phyloP scores from a whole-genome alignment of 2,113 vertebrate species.

The Entomyzon cyanotis region DNA sequence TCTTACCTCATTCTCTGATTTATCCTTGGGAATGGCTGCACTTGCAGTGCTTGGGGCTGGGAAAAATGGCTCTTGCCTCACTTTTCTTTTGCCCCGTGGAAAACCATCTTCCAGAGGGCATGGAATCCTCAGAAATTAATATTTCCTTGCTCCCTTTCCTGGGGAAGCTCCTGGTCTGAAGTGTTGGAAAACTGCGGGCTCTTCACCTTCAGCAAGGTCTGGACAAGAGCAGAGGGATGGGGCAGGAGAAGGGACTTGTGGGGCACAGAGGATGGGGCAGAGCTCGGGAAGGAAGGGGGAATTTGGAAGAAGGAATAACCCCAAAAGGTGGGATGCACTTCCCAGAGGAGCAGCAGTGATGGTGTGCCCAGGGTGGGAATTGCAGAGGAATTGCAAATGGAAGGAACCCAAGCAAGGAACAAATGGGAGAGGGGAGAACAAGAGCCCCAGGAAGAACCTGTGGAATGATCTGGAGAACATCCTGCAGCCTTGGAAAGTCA shows the following conservation, averaged over 20 bases:
- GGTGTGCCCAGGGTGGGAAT: fast-evolving
- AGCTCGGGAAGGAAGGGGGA: fast-evolving
- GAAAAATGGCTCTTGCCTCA: background rate
- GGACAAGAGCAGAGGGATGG: too few species aligned
- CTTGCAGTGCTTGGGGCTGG: background rate
- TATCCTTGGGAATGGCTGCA: fast-evolving
- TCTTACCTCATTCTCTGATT: background rate
- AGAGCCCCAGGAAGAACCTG: background rate
- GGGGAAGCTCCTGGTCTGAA: background rate
- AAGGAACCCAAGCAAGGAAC: background rate
- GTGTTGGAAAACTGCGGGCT: fast-evolving
- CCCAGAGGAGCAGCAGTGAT: background rate
- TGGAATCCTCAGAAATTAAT: background rate
- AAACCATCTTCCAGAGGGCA: background rate
- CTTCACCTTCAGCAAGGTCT: background rate
- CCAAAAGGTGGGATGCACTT: background rate
- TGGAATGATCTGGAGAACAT: background rate
- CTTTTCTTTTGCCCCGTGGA: background rate
- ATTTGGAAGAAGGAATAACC: background rate
- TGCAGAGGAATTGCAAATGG: background rate
- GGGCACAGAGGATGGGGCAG: background rate
- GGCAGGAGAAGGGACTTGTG: background rate
- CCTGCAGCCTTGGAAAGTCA: background rate
- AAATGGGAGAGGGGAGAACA: background rate
- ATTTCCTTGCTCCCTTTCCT: background rate